Conservation (phyloP, 2,888 invertebrate genomes). For the Apamea epomidion region DNA sequence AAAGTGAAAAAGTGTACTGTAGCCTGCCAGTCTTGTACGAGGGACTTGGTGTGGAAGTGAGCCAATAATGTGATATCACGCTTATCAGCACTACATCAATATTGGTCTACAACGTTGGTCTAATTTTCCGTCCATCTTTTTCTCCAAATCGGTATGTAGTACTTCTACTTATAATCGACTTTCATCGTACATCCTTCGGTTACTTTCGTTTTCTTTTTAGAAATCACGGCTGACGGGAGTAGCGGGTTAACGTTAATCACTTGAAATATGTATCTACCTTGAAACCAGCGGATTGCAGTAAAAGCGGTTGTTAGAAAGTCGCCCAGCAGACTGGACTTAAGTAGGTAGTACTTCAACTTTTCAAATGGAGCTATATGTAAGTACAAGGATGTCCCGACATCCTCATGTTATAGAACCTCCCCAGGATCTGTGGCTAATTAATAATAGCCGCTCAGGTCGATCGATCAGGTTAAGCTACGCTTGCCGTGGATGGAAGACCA, state of each 20-base stretch:
- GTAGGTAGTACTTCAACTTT: conserved; percentile 6
- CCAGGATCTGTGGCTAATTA: neutral
- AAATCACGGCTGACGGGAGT: neutral
- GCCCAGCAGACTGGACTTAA: conserved; percentile 40
- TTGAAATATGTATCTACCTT: conserved; percentile 8
- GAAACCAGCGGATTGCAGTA: conserved; percentile 53
- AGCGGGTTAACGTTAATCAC: neutral
- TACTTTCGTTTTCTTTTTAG: conserved; percentile 5
- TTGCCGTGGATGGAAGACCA: neutral
- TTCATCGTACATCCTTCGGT: neutral
- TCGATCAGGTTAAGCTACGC: neutral
- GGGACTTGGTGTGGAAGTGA: too few species aligned
- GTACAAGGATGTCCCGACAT: conserved; percentile 15
- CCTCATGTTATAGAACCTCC: neutral
- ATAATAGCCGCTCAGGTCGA: neutral
- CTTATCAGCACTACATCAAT: too few species aligned
- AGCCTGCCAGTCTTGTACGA: too few species aligned
- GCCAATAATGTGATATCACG: too few species aligned
- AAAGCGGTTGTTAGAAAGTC: conserved; percentile 72
- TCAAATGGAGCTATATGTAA: conserved; percentile 7
- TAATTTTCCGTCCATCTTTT: neutral
- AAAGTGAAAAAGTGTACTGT: too few species aligned
- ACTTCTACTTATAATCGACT: neutral
- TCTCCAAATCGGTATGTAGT: neutral
- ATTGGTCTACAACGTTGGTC: neutral